These are phyloP conservation scores for Orgyia antiqua DNA, from an alignment of 2,888 invertebrate species.

Conservation along the genomic window DNA sequence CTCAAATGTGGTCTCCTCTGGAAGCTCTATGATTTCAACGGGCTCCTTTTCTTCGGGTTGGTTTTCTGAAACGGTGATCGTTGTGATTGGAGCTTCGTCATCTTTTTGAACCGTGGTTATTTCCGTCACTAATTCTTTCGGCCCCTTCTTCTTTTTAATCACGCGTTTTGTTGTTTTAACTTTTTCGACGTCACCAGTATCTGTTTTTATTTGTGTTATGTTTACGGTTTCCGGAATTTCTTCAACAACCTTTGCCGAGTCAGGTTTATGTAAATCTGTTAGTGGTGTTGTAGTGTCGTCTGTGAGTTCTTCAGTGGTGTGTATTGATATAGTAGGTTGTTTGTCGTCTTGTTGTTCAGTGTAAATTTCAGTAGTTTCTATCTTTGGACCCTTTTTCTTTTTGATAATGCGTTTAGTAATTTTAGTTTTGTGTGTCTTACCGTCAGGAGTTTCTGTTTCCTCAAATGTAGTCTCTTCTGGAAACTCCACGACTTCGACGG, in stretches of 20 bases:
- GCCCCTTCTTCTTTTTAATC: not conserved
- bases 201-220: not conserved
- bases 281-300: conserved; percentile 4
- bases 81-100: not conserved
- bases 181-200: not conserved
- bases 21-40: not conserved
- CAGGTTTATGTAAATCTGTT: too few species aligned
- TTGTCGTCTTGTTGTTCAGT: not conserved
- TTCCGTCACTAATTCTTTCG: not conserved
- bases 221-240: not conserved
- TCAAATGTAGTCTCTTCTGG: not conserved
- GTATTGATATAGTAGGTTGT: not conserved
- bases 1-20: not conserved
- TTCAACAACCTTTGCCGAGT: not conserved
- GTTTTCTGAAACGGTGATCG: not conserved
- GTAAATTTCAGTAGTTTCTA: not conserved
- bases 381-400: not conserved
- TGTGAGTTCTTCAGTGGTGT: not conserved
- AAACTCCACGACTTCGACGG: not conserved
- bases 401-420: not conserved
- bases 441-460: not conserved
- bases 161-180: not conserved
- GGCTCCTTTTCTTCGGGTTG: not conserved
- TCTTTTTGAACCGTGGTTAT: not conserved
- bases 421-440: not conserved